Base-by-base conservation (phyloP, 2,888 invertebrate species). In the Hydropsyche betteni region DNA sequence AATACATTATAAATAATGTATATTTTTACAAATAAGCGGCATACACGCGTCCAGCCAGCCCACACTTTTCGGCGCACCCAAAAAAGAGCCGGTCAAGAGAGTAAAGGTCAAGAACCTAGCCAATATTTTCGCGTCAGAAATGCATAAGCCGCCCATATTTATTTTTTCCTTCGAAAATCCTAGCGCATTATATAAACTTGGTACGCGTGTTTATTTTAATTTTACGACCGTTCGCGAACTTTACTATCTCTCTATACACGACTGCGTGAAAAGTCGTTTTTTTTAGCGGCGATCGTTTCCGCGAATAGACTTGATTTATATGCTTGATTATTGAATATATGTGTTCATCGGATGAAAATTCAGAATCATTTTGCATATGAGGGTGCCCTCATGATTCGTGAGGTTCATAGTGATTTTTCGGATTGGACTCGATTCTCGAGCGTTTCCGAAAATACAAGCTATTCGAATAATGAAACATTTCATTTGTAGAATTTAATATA, bases 31-130 rank as follows among this genome's bases (percentile, higher is more conserved):
- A 6, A 44, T 44, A 44, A 6, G 10, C 10, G 7, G 44, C 10
- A 10, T 44, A 8, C 44, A 44, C 44, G 3, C 44, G 10, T 44
- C 44, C 44, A 44, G 44, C 10, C 44, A 44, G 10, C 44, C 44
- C 44, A 44, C 44, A 44, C 44, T 44, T 72, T 72, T 72, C 55
- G 71, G 71, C 71, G 34, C 71, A 51, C 69, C 69, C 50, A 69
- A 69, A 69, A 69, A 24, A 33, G 24, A 44, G 51, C 14, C 72
- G 72, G 72, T 72, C 72, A 72, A 72, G 55, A 72, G 55, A 61
- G 12, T 38, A 72, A 24, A 72, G 72, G 58, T 72, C 72, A 72
- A 72, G 52, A 72, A 72, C 72, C 72, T 58, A 33, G 61, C 36
- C 44, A 55, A 55, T 58, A 61, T 72, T 72, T 72, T 70, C 36